Percentiles rank a stretch among this genome's conserved stretches.
Conservation (phyloP, 23 tunicate genomes). For the Halocynthia aurantium region DNA sequence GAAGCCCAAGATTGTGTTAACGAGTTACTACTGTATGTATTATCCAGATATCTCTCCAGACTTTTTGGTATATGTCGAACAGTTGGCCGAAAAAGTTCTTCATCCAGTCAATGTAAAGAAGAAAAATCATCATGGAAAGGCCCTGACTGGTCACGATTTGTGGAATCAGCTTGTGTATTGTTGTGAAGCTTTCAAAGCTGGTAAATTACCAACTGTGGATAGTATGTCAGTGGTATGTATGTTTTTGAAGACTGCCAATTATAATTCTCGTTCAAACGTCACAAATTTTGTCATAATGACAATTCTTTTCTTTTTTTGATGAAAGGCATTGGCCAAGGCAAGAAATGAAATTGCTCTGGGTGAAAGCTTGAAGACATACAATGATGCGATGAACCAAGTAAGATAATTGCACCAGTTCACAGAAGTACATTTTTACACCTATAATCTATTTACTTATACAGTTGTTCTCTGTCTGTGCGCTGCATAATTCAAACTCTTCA, state of each 20-base stretch:
- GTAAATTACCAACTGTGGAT: not conserved
- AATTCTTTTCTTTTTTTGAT: not conserved
- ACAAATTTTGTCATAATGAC: not conserved
- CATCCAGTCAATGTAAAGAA: not conserved
- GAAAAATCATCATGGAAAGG: not conserved
- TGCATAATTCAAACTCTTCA: no score
- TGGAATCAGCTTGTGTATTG: not conserved
- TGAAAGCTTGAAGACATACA: not conserved
- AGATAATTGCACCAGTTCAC: not conserved
- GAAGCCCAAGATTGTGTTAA: no score
- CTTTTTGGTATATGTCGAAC: not conserved
- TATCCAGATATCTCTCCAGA: not conserved
- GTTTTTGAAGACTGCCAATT: not conserved
- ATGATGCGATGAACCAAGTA: not conserved
- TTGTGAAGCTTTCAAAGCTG: not conserved
- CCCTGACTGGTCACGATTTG: not conserved
- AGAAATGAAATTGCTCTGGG: not conserved
- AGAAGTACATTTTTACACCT: no score
- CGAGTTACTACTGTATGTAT: no score
- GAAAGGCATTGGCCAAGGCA: conserved; percentile 1
- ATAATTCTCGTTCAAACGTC: not conserved
- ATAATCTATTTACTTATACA: no score
- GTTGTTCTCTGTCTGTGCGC: no score
- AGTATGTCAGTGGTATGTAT: not conserved
- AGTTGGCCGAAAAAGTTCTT: not conserved